phyloP scores from a whole-genome alignment of 2,888 invertebrate species.

The Lasius fuliginosus region DNA sequence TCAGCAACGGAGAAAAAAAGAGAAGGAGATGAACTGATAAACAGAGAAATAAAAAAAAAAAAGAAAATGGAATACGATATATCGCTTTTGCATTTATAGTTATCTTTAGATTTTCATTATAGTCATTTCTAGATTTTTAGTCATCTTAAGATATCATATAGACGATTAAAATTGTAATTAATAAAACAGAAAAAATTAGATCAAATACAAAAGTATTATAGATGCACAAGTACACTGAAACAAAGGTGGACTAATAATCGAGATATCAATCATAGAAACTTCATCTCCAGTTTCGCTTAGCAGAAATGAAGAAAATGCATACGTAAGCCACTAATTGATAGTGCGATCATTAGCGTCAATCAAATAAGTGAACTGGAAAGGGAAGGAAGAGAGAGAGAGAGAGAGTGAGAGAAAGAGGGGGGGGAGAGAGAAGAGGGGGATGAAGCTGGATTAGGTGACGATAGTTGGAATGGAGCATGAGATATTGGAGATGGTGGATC shows the following conservation, averaged over 20 bases:
- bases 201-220: neutral
- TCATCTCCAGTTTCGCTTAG: neutral
- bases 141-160: neutral
- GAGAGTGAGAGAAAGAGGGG: neutral
- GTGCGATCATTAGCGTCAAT: conserved; percentile 46
- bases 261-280: conserved; percentile 5
- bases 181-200: neutral
- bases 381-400: conserved; percentile 3
- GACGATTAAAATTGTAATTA: neutral
- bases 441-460: conserved; percentile 29
- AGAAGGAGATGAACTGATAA: neutral
- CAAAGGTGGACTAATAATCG: neutral
- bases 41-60: neutral
- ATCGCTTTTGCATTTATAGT: neutral
- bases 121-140: neutral
- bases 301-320: conserved; percentile 23
- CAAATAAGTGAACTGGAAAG: conserved; percentile 25
- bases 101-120: neutral
- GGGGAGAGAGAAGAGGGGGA: neutral
- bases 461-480: conserved; percentile 14
- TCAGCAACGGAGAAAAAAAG: neutral
- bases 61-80: neutral
- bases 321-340: conserved; percentile 23
- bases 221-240: neutral
- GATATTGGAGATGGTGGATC: conserved; percentile 46